Percentiles rank a stretch among this genome's conserved stretches.
Conservation (phyloP, 1,140 invertebrate species). For the Planococcus citri region DNA sequence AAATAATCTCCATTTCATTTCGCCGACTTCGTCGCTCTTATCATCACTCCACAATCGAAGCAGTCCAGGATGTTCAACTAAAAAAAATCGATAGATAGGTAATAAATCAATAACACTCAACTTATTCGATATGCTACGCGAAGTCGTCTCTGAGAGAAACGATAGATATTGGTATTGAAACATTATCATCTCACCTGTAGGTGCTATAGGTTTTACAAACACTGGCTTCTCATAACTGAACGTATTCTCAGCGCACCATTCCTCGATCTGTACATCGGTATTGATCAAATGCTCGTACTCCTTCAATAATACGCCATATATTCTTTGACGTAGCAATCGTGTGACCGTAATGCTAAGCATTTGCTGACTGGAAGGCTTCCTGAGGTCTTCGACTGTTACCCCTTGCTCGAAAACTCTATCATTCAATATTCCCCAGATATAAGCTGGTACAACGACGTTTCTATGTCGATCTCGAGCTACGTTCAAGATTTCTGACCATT, state of each 20-base stretch:
- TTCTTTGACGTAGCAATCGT: constrained; percentile 27
- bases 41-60: constrained; percentile 13
- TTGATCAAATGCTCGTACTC: constrained; percentile 25
- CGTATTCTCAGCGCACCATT: constrained; percentile 26
- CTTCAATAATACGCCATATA: constrained; percentile 30
- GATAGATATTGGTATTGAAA: background rate
- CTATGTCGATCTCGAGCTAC: constrained; percentile 12
- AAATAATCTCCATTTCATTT: constrained; percentile 15
- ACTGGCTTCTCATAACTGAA: constrained; percentile 23
- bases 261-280: constrained; percentile 22
- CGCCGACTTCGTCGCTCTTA: background rate
- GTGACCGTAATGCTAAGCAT: constrained; percentile 14
- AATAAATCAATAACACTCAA: too few relatives aligned
- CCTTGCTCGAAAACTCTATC: constrained; percentile 29
- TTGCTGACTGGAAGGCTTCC: constrained; percentile 22
- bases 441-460: background rate
- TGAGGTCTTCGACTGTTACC: constrained; percentile 30
- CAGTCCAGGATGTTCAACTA: constrained; percentile 11
- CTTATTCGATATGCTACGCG: too few relatives aligned
- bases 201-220: background rate
- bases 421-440: constrained; percentile 26
- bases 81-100: too few relatives aligned
- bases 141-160: background rate
- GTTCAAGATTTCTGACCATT: constrained; percentile 18
- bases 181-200: constrained; percentile 12